Base-by-base conservation (phyloP, 2,113 vertebrate species). In the Probosciger aterrimus region DNA sequence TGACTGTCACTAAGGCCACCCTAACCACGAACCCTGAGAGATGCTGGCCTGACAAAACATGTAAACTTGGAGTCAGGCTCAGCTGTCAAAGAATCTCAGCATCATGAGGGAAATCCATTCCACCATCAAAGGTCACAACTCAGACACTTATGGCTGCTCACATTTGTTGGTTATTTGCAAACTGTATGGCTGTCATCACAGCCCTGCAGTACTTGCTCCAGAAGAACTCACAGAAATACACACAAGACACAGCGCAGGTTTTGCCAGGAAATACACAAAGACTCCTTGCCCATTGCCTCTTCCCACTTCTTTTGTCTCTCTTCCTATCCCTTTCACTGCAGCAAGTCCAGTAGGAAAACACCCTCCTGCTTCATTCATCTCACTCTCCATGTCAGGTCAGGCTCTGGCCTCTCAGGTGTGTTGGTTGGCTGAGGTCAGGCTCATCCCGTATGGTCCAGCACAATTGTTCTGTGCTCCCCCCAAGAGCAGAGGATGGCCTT, bases 101-200 rank as follows among this genome's bases (percentile, higher is more conserved):
- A 95, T 98, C 97, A 96, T 19, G 1, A 90, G 96, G 89, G 86
- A 97, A 97, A 97, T 93, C 97, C 97, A 95, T 98, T 97, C 86
- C 91, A 93, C 95, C 97, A 92, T 91, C 90, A 89, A 98, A 98
- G 97, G 97, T 97, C 97, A 97, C 87, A 77, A 95, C 94, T 97
- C 75, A 50, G 75, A 97, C 96, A 97, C 97, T 98, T 97, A 97
- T 83, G 90, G 96, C 93, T 97, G 92, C 93, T 97, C 86, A 85
- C 95, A 97, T 97, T 95, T 97, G 97, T 96, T 95, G 83, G 96
- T 93, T 98, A 97, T 98, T 98, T 98, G 97, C 96, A 97, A 95
- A 96, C 89, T 90, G 80, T 46, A 35, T 11, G 12, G 75, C 92
- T 84, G 80, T 92, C 95, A 95, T 97, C 97, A 93, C 90, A 93